Percentiles rank a stretch among this genome's conserved stretches.
Evolutionary conservation across 2,888 invertebrate species (phyloP).

Genomic region (Allolobophora icterica): DNA sequence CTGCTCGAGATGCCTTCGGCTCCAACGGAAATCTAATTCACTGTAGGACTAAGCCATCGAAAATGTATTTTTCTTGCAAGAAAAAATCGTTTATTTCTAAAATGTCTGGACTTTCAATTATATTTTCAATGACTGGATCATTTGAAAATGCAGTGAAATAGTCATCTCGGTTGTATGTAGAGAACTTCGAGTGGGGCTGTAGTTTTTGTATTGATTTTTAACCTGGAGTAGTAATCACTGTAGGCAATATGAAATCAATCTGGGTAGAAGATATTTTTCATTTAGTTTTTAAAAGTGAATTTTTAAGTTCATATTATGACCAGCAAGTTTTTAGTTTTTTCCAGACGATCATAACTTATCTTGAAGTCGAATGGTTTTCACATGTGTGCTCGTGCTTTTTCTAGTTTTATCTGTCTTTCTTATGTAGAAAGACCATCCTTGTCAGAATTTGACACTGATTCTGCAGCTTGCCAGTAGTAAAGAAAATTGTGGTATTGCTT

Average conservation of each 20-base stretch:
- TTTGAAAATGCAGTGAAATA: background rate
- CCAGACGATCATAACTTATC: no score
- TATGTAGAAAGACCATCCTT: background rate
- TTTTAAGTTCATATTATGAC: constrained; percentile 2
- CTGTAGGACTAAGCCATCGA: no score
- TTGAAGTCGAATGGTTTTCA: background rate
- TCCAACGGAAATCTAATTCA: background rate
- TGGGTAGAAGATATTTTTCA: background rate
- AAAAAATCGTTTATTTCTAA: background rate
- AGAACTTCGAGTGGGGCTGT: no score
- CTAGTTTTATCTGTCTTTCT: background rate
- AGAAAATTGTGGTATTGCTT: background rate
- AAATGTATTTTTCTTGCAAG: background rate
- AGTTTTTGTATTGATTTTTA: no score
- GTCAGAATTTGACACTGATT: background rate
- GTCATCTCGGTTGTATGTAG: background rate
- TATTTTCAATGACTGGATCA: background rate
- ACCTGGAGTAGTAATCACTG: no score
- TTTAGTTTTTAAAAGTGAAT: background rate
- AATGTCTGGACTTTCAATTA: no score
- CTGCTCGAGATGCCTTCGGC: background rate
- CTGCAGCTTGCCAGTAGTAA: background rate
- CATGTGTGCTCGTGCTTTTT: background rate
- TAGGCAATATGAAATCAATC: background rate
- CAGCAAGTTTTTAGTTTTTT: background rate